Evolutionary conservation across 1,140 invertebrate genomes (phyloP).

Genomic region (Lepidurus apus): DNA sequence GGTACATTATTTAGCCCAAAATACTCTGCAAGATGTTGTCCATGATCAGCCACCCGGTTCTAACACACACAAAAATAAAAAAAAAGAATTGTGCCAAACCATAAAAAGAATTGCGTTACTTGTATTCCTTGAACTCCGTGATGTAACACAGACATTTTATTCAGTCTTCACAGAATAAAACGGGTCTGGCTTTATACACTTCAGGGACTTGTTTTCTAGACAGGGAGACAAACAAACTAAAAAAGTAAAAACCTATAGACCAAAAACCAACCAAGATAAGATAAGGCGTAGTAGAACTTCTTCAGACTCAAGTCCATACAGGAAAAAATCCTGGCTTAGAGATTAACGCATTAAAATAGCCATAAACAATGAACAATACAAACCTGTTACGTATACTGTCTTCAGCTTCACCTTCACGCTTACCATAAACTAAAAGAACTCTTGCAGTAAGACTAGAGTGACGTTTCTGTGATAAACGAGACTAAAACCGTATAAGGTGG

Average conservation of each 20-base stretch:
- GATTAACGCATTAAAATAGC: neutral
- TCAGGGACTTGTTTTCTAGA: neutral
- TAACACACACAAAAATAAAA: neutral
- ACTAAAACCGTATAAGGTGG: too few relatives aligned
- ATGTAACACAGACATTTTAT: neutral
- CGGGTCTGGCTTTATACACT: neutral
- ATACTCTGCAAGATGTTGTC: neutral
- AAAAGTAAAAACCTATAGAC: neutral
- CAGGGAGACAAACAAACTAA: neutral
- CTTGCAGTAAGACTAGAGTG: too few relatives aligned
- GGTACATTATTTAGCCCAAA: slow-evolving; percentile 23
- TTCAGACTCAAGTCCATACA: neutral
- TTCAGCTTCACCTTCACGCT: too few relatives aligned
- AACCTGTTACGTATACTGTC: too few relatives aligned
- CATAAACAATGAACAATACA: too few relatives aligned
- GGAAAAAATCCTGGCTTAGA: neutral
- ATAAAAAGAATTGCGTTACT: neutral
- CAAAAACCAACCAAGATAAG: neutral
- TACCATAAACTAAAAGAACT: too few relatives aligned
- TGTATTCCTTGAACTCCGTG: slow-evolving; percentile 1
- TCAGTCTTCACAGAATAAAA: too few relatives aligned
- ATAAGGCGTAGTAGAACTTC: neutral
- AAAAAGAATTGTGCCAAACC: neutral
- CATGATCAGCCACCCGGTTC: slow-evolving; percentile 8
- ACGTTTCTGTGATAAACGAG: too few relatives aligned